Conservation (phyloP, 2,797 vertebrate species). For the Ispidina lecontei region DNA sequence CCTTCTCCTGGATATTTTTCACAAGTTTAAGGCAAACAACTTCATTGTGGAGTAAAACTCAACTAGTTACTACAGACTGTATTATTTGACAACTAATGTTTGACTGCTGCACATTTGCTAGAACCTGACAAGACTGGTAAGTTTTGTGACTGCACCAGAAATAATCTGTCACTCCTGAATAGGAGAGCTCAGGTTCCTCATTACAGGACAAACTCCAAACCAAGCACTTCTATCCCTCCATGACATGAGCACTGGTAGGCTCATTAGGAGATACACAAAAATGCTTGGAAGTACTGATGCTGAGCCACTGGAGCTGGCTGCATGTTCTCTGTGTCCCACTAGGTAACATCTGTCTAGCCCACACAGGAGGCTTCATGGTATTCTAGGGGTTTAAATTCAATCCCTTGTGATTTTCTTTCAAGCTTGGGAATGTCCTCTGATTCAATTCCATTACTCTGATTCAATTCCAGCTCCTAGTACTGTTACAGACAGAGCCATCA, state of each 20-base stretch:
- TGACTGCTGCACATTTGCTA: not conserved
- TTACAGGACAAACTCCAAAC: not conserved
- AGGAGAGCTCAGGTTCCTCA: not conserved
- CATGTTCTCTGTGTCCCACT: not conserved
- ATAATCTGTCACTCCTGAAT: not conserved
- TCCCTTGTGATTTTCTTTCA: not conserved
- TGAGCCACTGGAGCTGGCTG: not conserved
- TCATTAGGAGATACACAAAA: not conserved
- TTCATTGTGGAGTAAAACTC: not conserved
- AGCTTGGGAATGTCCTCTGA: not conserved
- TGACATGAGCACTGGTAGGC: not conserved
- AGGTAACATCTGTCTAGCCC: not conserved
- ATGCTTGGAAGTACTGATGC: not conserved
- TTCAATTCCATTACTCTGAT: not conserved
- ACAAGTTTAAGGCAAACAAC: not conserved
- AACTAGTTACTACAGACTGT: not conserved
- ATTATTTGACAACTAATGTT: not conserved
- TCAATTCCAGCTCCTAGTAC: not conserved
- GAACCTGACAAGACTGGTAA: not conserved
- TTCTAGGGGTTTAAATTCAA: not conserved
- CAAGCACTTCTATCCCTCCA: not conserved
- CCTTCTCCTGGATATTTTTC: not conserved
- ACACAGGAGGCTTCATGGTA: not conserved
- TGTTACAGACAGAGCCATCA: not conserved
- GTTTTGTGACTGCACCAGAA: not conserved